Conservation (phyloP, 2,888 invertebrate species). For the Drosophila suboccidentalis region DNA sequence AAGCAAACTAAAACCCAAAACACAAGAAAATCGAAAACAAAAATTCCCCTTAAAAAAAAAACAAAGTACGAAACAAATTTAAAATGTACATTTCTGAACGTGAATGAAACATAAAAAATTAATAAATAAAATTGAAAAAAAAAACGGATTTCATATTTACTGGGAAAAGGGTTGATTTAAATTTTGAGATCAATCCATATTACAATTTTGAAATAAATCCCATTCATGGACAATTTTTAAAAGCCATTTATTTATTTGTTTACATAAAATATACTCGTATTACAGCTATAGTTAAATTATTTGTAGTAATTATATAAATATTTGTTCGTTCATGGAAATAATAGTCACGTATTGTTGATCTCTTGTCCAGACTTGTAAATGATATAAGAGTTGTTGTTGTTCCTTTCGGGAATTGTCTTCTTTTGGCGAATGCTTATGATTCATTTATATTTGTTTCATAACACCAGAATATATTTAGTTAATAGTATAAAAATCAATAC, state of each 20-base stretch:
- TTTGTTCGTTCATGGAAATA: constrained; percentile 36
- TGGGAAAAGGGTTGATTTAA: no score
- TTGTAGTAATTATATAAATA: constrained; percentile 10
- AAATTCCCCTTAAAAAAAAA: constrained; percentile 17
- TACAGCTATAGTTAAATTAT: neutral
- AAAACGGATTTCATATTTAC: neutral
- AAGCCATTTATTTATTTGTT: constrained; percentile 21
- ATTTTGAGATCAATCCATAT: neutral
- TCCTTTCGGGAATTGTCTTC: constrained; percentile 16
- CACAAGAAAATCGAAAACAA: constrained; percentile 32
- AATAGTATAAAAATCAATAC: constrained; percentile 29
- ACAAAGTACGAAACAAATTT: constrained; percentile 32
- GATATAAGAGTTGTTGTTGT: constrained; percentile 45
- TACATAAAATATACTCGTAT: constrained; percentile 25
- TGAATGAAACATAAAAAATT: constrained; percentile 52
- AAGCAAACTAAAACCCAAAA: constrained; percentile 47
- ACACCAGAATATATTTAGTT: constrained; percentile 11
- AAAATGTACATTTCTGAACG: constrained; percentile 47
- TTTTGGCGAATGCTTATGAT: constrained; percentile 49
- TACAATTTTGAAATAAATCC: neutral
- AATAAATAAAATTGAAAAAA: constrained; percentile 47
- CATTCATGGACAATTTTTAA: constrained; percentile 8
- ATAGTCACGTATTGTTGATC: constrained; percentile 20
- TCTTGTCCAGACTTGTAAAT: constrained; percentile 50
- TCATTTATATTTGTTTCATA: constrained; percentile 14